phyloP scores from a whole-genome alignment of 2,888 invertebrate genomes.

The Leptinotarsa haldemani region DNA sequence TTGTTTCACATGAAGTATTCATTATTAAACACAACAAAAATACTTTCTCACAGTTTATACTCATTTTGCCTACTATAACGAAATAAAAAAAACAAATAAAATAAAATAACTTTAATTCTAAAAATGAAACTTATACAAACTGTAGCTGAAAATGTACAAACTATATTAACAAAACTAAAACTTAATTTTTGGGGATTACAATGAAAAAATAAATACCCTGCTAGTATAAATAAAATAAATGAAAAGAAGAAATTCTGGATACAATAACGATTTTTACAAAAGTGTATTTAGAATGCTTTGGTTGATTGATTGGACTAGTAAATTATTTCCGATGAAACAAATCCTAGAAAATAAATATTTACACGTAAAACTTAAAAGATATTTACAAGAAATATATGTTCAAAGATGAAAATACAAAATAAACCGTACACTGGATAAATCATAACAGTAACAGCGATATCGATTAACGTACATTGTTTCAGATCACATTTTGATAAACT shows the following conservation, averaged over 20 bases:
- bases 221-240: conserved; percentile 41
- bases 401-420: conserved; percentile 5
- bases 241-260: conserved; percentile 44
- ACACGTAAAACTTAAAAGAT: conserved; percentile 38
- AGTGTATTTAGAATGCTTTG: conserved; percentile 60
- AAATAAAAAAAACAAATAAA: conserved; percentile 44
- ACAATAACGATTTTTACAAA: conserved; percentile 49
- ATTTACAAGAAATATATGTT: conserved; percentile 43
- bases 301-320: conserved; percentile 66
- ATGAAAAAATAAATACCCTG: conserved; percentile 41
- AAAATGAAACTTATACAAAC: conserved; percentile 49
- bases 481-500: conserved; percentile 56
- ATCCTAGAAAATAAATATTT: conserved; percentile 42
- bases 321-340: conserved; percentile 52
- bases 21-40: neutral
- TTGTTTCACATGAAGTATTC: neutral
- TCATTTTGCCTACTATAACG: conserved; percentile 25
- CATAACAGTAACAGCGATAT: conserved; percentile 21
- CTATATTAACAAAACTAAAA: conserved; percentile 46
- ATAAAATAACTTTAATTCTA: conserved; percentile 52
- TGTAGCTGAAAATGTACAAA: conserved; percentile 47
- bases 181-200: conserved; percentile 38
- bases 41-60: conserved; percentile 31
- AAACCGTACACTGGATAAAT: neutral
- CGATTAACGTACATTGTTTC: conserved; percentile 41